Conservation (phyloP, 2,797 vertebrate genomes). For the Sebastes kiyomatsui region DNA sequence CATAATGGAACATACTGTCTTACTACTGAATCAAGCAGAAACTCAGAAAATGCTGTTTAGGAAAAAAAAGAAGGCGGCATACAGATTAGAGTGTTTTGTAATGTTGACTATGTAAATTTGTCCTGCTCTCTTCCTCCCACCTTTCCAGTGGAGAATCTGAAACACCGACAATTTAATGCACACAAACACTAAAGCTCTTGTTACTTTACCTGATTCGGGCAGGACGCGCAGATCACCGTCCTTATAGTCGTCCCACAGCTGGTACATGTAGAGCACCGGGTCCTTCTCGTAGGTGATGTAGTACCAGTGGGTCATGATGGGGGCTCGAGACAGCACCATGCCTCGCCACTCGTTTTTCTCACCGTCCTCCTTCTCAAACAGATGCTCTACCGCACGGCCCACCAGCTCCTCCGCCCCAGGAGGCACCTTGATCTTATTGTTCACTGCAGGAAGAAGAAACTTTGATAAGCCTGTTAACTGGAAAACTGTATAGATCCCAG, state of each 20-base stretch:
- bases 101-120: conserved; percentile 45
- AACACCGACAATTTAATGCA: not conserved
- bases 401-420: conserved; percentile 85
- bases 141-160: conserved; percentile 9
- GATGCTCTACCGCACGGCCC: conserved; percentile 86
- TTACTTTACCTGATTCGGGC: conserved; percentile 82
- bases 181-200: not conserved
- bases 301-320: conserved; percentile 90
- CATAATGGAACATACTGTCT: not conserved
- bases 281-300: conserved; percentile 90
- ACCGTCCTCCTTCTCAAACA: conserved; percentile 87
- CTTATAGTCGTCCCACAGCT: conserved; percentile 88
- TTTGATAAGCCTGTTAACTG: conserved; percentile 5
- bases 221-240: conserved; percentile 87
- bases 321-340: conserved; percentile 88
- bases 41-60: conserved; percentile 1
- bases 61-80: not conserved
- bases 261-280: conserved; percentile 89
- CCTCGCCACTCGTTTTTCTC: conserved; percentile 89
- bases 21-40: not conserved
- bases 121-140: conserved; percentile 35
- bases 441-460: conserved; percentile 67
- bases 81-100: conserved; percentile 15
- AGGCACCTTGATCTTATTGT: conserved; percentile 87
- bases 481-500: not conserved